Base-by-base conservation (phyloP, 2,888 invertebrate genomes). In the Furcula furcula region DNA sequence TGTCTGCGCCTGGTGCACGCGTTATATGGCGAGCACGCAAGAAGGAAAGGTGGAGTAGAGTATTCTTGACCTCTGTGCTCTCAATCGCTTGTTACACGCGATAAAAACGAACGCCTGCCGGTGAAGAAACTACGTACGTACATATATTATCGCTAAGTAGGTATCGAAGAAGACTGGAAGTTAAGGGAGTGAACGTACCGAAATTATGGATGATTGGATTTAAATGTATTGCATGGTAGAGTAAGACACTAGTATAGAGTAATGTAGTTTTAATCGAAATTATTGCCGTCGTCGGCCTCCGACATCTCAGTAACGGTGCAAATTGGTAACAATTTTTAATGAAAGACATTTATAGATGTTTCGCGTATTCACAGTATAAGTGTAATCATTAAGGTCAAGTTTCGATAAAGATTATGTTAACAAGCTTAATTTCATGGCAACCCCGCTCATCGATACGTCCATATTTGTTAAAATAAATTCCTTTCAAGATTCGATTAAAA, bases 101-200 rank as follows among this genome's bases (percentile, higher is more conserved):
- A 23, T 7, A 12, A 12, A 11, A 23, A 10, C 11, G 10, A 3
- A 5, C 6, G 6, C 6, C 22, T 5, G 4, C 22, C 11, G 11
- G 22, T 22, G 20, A 11, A 5, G 29, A 36, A 39, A 20, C 9
- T 15, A 38, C 38, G 33, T 38, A 34, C 4, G 11, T 26, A 15
- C 31, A 36, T 27, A 39, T 34, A 29, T 25, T 41, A 36, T 40
- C 34, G 37, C 35, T 46, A 70, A 65, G 61, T 66, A 61, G 61
- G 69, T 71, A 71, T 64, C 61, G 61, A 62, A 62, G 65, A 77
- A 76, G 77, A 77, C 77, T 77, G 76, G 73, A 53, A 50, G 45
- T 14, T 14, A 63, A 64, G 44, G 63, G 65, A 55, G 46, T 56
- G 65, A 49, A 41, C 31, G 51, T 43, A 48, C 36, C 46, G 47